These are phyloP conservation scores for Agrotis segetum DNA, from an alignment of 2,888 invertebrate species.

Conservation along the genomic window DNA sequence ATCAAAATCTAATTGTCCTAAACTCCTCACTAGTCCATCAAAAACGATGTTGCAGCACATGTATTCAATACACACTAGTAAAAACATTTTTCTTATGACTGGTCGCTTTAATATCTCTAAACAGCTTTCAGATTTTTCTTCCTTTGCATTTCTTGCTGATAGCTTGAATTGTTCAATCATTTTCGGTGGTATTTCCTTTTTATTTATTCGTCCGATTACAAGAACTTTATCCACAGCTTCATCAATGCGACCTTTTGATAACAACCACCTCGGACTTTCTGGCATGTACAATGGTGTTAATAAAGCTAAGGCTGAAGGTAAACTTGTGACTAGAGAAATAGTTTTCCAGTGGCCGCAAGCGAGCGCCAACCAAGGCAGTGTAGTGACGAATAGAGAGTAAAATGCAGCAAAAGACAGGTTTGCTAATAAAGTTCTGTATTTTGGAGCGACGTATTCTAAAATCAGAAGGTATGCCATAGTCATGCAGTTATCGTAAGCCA, in stretches of 20 bases:
- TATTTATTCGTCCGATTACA: slow-evolving; percentile 76
- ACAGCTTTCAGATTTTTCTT: slow-evolving; percentile 68
- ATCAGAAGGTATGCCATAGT: slow-evolving; percentile 78
- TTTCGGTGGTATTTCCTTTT: slow-evolving; percentile 73
- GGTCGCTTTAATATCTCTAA: slow-evolving; percentile 76
- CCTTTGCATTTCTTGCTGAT: slow-evolving; percentile 57
- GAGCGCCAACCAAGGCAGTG: slow-evolving; percentile 77
- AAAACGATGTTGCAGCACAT: slow-evolving; percentile 77
- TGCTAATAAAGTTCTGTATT: slow-evolving; percentile 76
- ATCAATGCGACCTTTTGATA: slow-evolving; percentile 77
- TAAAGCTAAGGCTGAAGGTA: slow-evolving; percentile 74
- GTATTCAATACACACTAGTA: slow-evolving; percentile 74
- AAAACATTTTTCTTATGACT: slow-evolving; percentile 72
- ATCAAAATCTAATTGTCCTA: slow-evolving; percentile 76
- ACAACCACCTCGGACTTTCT: slow-evolving; percentile 80
- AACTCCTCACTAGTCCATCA: slow-evolving; percentile 76
- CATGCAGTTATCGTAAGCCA: slow-evolving; percentile 81
- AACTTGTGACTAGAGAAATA: slow-evolving; percentile 77
- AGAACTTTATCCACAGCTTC: slow-evolving; percentile 76
- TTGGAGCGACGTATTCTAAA: slow-evolving; percentile 80
- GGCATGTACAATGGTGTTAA: slow-evolving; percentile 76
- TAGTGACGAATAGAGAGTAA: slow-evolving; percentile 72
- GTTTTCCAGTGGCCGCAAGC: slow-evolving; percentile 79
- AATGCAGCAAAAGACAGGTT: slow-evolving; percentile 78
- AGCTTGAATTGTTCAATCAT: slow-evolving; percentile 75